phyloP scores from a whole-genome alignment of 2,888 invertebrate species.

The Ypsolopha sequella region DNA sequence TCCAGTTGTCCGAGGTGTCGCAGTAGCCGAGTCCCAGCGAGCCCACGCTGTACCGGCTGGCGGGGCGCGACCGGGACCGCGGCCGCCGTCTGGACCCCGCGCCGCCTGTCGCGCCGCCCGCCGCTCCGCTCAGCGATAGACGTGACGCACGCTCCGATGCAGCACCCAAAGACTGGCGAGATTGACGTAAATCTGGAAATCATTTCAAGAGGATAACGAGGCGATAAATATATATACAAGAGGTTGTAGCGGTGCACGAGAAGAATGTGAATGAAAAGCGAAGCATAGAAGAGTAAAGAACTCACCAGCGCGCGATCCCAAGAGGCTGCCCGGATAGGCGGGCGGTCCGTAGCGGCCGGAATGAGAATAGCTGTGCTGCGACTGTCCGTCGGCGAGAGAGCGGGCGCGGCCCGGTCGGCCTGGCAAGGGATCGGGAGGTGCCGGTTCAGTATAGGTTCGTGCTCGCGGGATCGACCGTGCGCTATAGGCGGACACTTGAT shows the following conservation, averaged over 20 bases:
- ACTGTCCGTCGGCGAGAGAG: slow-evolving; percentile 90
- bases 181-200: slow-evolving; percentile 82
- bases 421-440: slow-evolving; percentile 79
- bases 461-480: slow-evolving; percentile 91
- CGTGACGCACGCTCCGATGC: slow-evolving; percentile 86
- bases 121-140: slow-evolving; percentile 76
- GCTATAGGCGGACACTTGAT: slow-evolving; percentile 88
- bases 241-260: not conserved
- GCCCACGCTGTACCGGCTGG: slow-evolving; percentile 84
- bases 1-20: slow-evolving; percentile 93
- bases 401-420: slow-evolving; percentile 82
- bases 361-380: slow-evolving; percentile 90
- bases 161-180: slow-evolving; percentile 86
- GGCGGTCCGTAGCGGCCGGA: slow-evolving; percentile 83
- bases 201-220: not conserved
- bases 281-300: slow-evolving; percentile 12
- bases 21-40: slow-evolving; percentile 89
- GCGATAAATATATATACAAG: not conserved
- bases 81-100: slow-evolving; percentile 76
- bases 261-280: not conserved
- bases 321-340: slow-evolving; percentile 78
- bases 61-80: slow-evolving; percentile 83
- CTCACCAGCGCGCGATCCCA: slow-evolving; percentile 62
- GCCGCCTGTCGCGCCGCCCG: slow-evolving; percentile 72
- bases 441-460: slow-evolving; percentile 80